Conservation (phyloP, 2,113 vertebrate species). For the Myrmophylax atrothorax region DNA sequence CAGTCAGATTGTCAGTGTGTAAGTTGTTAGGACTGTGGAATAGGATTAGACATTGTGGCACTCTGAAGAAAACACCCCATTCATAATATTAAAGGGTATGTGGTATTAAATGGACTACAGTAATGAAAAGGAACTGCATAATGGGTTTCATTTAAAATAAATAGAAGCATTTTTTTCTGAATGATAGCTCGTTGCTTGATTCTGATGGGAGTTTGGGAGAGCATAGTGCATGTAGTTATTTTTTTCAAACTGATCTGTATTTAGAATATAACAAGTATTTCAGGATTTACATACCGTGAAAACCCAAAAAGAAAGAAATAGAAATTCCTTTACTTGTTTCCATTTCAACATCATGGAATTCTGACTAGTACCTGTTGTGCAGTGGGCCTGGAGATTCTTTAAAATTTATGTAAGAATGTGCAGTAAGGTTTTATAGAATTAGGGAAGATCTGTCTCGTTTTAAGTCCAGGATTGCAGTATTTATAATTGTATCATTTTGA, state of each 20-base stretch:
- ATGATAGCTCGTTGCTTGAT: not conserved
- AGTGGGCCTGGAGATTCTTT: not conserved
- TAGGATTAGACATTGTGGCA: not conserved
- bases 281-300: not conserved
- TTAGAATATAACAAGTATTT: not conserved
- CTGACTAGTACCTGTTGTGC: not conserved
- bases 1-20: not conserved
- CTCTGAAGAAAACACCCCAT: not conserved
- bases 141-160: slow-evolving; percentile 2
- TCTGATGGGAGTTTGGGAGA: not conserved
- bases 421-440: not conserved
- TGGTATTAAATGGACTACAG: not conserved
- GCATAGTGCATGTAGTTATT: not conserved
- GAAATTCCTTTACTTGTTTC: not conserved
- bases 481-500: not conserved
- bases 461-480: not conserved
- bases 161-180: not conserved
- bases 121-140: not conserved
- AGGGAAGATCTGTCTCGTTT: not conserved
- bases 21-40: not conserved
- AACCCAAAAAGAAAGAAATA: not conserved
- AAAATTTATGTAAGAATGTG: not conserved
- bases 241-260: not conserved
- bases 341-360: not conserved
- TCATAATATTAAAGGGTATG: not conserved